phyloP scores from a whole-genome alignment of 1,140 invertebrate genomes.

The Laodelphax striatellus region DNA sequence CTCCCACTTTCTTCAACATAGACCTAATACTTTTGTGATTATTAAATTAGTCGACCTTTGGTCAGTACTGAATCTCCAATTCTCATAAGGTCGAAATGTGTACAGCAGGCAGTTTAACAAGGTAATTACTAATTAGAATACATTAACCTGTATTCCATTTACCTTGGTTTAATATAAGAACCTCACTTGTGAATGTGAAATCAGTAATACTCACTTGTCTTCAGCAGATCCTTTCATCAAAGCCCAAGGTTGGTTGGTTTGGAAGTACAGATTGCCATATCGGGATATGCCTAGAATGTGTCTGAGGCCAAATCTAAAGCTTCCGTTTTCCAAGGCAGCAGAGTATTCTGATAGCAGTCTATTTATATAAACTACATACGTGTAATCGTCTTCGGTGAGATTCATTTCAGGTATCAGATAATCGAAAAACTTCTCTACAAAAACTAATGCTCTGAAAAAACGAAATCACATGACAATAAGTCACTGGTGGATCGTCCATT shows the following conservation, averaged over 20 bases:
- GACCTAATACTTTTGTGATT: too few species aligned
- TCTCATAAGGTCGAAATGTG: too few species aligned
- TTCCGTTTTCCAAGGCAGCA: slow-evolving; percentile 66
- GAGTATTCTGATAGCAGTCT: slow-evolving; percentile 72
- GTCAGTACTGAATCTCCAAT: too few species aligned
- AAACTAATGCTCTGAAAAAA: slow-evolving; percentile 62
- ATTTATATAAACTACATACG: slow-evolving; percentile 69
- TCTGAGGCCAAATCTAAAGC: slow-evolving; percentile 75
- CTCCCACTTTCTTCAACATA: too few species aligned
- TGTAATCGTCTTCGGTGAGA: slow-evolving; percentile 55
- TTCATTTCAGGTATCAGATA: slow-evolving; percentile 61
- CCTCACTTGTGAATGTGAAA: not conserved
- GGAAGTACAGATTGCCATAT: slow-evolving; percentile 94
- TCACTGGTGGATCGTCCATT: too few species aligned
- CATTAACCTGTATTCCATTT: too few species aligned
- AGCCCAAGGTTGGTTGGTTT: slow-evolving; percentile 88
- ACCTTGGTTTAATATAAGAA: not conserved
- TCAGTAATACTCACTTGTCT: slow-evolving; percentile 47
- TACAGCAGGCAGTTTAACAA: too few species aligned
- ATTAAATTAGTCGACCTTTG: too few species aligned
- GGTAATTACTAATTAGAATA: too few species aligned
- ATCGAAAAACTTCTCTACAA: slow-evolving; percentile 77
- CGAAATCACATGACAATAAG: not conserved
- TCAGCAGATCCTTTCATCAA: slow-evolving; percentile 71
- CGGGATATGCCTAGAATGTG: slow-evolving; percentile 80